Evolutionary conservation across 2,797 vertebrate species (phyloP), one percentile per base, ranked within the genome.

Genomic region (Megalops cyprinoides): DNA sequence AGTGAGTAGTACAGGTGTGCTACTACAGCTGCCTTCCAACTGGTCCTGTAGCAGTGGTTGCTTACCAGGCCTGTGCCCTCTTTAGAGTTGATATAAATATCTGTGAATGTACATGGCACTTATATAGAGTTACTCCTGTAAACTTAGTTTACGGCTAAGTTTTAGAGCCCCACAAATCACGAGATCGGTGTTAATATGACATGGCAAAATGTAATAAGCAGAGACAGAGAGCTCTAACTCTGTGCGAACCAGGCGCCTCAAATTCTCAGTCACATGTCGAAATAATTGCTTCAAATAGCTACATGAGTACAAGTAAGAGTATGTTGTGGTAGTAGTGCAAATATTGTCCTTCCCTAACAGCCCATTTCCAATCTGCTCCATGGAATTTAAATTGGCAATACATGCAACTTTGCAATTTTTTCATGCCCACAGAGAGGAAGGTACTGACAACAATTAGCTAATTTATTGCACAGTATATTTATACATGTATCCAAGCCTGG

Each of bases 1-100:
- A 92, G 86, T 92, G 91, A 91, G 55, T 80, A 86, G 90, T 87
- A 83, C 92, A 92, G 88, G 91, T 93, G 91, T 85, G 78, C 74
- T 31, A 74, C 77, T 58, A 37, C 39, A 37, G n/a, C n/a, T 84
- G 86, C 51, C 85, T 86, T 86, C 82, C 81, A 87, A 74, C 62
- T 80, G 48, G 44, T 78, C 86, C 84, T 83, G 86, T 87, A 82
- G 84, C 84, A 84, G 75, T 74, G 85, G 82, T 84, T 74, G 74
- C 28, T 31, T 74, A 56, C 85, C 74, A 34, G 2, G 46, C 7
- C 51, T 79, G 74, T 58, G 80, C 91, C 91, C 90, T 93, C 89
- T 93, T 93, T 92, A 90, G 91, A 88, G 85, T 78, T 87, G 88
- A 89, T 93, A 93, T 89, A 92, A 93, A 92, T 92, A 93, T 90